Evolutionary conservation across 2,113 vertebrate genomes (phyloP), one percentile per base, ranked within the genome.

Genomic region (Promerops cafer): DNA sequence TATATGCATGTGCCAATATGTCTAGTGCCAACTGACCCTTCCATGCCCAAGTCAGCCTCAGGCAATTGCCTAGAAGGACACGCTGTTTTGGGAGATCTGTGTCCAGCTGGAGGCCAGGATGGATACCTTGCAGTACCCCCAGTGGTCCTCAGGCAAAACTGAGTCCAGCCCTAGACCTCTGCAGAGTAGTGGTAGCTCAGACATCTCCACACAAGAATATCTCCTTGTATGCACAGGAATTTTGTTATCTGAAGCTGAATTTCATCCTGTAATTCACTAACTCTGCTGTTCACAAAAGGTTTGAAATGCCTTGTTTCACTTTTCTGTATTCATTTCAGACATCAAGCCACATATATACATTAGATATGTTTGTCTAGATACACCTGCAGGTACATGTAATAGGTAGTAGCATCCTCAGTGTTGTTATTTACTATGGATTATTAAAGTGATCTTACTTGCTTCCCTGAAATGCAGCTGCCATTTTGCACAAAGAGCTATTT

Each of bases 341-440:
- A 44, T 16, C 39, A 74, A 83, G 72, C 45, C 52, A 30, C 53
- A 87, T 27, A 59, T 37, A n/a, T 14, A 44, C 39, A 33, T 78
- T 52, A 77, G 16, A 3, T 63, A 60, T 87, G 20, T 70, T 83
- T 90, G 60, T 54, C 56, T 69, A 54, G 53, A 31, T 54, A 71
- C 65, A 91, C 40, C 80, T 85, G 79, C 79, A 83, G 44, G 42
- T 68, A 26, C 50, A n/a, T 37, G 39, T 40, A 87, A 59, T 45
- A 45, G 49, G n/a, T 42, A 44, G 72, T 39, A 81, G 61, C 45
- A 71, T 75, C 74, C 56, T 71, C 26, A 40, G 21, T 88, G 70
- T 75, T 94, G 76, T 94, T 93, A 91, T 96, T 94, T 96, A 91
- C 88, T 87, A 82, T 3, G 39, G 90, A 61, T 78, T 95, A 89